Evolutionary conservation across 1,140 invertebrate species (phyloP), one percentile per base, ranked within the genome.

Genomic region (Calephelis nemesis): DNA sequence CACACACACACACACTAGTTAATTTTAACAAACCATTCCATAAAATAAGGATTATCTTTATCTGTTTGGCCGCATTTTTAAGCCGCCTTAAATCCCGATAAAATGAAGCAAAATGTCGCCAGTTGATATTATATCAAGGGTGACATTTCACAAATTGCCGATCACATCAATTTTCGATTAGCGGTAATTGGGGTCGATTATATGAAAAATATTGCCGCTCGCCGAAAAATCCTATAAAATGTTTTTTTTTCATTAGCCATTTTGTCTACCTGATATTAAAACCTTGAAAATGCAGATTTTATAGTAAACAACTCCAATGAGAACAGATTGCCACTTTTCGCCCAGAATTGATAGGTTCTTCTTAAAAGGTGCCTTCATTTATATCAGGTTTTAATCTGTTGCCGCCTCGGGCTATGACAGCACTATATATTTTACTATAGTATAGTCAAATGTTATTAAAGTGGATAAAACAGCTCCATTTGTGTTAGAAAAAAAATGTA

Each of bases 91-190:
- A 70, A 72, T 67, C 66, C 74, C 70, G 76, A 76, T 78, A 78
- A 76, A 78, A 79, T 74, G 78, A 80, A 74, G 77, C 71, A 74
- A 82, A 86, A 87, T 84, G 81, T 80, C 81, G 78, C 74, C 69
- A 74, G 71, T 74, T 85, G 81, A 84, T 85, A 85, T 88, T 84
- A 79, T 84, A 84, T 78, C 78, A 74, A 74, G 78, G 74, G 77
- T 88, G 87, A 82, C 84, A 87, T 89, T 91, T 85, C 81, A 76
- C 81, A 88, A 91, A 91, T 89, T 89, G 86, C 84, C 68, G 70
- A 70, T 77, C 77, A 82, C 88, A 91, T 91, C 88, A 89, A 91
- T 87, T 85, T 87, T 89, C 83, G 83, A 89, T 91, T 91, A 91
- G 84, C 81, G 74, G 78, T 85, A 85, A 89, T 86, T 88, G 78